Evolutionary conservation across 2,797 vertebrate species (phyloP).

Genomic region (Catostomus latipinnis): DNA sequence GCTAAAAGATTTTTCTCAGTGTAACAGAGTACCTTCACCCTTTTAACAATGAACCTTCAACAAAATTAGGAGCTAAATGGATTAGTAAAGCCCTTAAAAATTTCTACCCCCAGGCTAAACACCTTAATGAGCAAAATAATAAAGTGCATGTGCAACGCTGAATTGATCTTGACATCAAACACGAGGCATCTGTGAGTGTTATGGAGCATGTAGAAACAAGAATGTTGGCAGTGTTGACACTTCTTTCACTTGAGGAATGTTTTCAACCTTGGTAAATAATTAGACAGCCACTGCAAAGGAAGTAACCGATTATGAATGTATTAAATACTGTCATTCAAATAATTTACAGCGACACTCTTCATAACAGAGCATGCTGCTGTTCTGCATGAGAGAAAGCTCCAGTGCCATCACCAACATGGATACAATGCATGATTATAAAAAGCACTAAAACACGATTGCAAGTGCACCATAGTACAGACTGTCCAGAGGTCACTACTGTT

Average conservation of each 20-base stretch:
- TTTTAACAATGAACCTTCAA: slow-evolving; percentile 42
- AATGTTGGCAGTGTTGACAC: slow-evolving; percentile 72
- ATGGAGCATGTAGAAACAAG: slow-evolving; percentile 55
- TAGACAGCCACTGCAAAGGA: slow-evolving; percentile 69
- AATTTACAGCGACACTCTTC: slow-evolving; percentile 71
- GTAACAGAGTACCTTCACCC: slow-evolving; percentile 28
- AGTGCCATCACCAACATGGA: slow-evolving; percentile 65
- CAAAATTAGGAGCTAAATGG: slow-evolving; percentile 35
- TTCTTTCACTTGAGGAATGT: slow-evolving; percentile 72
- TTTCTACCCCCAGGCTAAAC: slow-evolving; percentile 34
- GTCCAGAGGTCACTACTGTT: slow-evolving; percentile 84
- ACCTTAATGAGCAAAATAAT: slow-evolving; percentile 57
- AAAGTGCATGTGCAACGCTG: slow-evolving; percentile 82
- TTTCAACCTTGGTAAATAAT: slow-evolving; percentile 78
- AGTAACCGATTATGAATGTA: slow-evolving; percentile 74
- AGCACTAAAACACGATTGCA: slow-evolving; percentile 81
- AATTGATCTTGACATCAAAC: slow-evolving; percentile 68
- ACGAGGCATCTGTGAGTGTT: slow-evolving; percentile 69
- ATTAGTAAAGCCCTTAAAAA: slow-evolving; percentile 55
- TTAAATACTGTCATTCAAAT: slow-evolving; percentile 80
- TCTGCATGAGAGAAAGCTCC: slow-evolving; percentile 57
- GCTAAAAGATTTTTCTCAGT: slow-evolving; percentile 55
- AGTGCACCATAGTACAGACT: slow-evolving; percentile 81
- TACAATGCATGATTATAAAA: slow-evolving; percentile 80
- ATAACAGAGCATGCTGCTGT: slow-evolving; percentile 73